Evolutionary conservation across 1,140 invertebrate species (phyloP).

Genomic region (Zophobas morio): DNA sequence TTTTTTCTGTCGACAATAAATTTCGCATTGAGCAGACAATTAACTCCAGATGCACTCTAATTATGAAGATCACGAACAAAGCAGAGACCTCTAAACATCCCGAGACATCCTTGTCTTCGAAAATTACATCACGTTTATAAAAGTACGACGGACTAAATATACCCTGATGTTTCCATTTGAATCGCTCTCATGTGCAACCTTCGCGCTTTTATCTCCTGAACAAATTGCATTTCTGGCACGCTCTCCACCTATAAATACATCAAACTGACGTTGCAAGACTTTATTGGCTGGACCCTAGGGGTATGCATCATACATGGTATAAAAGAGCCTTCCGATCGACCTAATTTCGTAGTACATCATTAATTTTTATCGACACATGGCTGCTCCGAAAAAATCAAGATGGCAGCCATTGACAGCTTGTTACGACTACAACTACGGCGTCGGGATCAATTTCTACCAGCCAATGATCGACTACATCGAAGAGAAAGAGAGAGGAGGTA

Average conservation of each 20-base stretch:
- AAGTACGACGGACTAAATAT: too few relatives aligned
- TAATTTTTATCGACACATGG: constrained; percentile 28
- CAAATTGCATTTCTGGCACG: constrained; percentile 36
- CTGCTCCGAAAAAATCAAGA: constrained; percentile 49
- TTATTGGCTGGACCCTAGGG: constrained; percentile 55
- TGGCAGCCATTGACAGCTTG: constrained; percentile 75
- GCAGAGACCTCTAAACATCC: too few relatives aligned
- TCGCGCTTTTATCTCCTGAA: constrained; percentile 25
- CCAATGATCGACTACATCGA: constrained; percentile 88
- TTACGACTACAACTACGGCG: constrained; percentile 85
- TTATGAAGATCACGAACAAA: too few relatives aligned
- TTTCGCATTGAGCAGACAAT: too few relatives aligned
- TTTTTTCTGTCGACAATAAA: too few relatives aligned
- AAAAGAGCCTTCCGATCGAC: constrained; percentile 52
- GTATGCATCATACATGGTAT: constrained; percentile 48
- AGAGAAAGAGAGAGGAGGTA: constrained; percentile 66
- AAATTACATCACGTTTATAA: too few relatives aligned
- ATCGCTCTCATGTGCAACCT: neutral
- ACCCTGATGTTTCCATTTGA: too few relatives aligned
- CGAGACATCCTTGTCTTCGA: too few relatives aligned
- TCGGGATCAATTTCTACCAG: constrained; percentile 85
- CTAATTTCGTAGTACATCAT: constrained; percentile 44
- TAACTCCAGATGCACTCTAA: too few relatives aligned
- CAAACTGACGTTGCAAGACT: constrained; percentile 24
- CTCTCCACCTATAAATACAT: constrained; percentile 17